Base-by-base conservation (phyloP, 2,113 vertebrate species). In the Monarcha castaneiventris region DNA sequence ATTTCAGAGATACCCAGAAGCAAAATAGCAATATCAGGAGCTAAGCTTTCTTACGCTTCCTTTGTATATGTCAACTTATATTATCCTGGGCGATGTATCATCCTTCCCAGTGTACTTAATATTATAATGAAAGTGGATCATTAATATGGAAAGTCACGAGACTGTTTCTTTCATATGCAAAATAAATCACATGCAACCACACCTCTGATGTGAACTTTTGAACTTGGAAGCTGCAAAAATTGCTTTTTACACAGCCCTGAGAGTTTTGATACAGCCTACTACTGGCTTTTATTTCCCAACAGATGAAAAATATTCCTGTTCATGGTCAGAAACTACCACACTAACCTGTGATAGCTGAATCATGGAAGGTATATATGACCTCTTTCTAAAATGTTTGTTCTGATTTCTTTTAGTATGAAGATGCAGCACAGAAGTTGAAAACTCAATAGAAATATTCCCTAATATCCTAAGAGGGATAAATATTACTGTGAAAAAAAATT, bases 1-100 rank as follows among this genome's bases (percentile, higher is more conserved):
- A 94, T 96, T 96, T 97, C 96, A 93, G 73, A 97, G 91, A 96
- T 94, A 97, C 97, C 96, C 94, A 92, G 95, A 87, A 97, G 84
- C 87, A 94, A 89, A 95, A 92, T 96, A 93, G 90, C 63, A 91
- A 37, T 82, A 91, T 92, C 69, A 87, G 80, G 87, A 84, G 85
- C 90, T 97, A 90, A 97, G 87, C 91, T 97, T 95, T 93, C 87
- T 95, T 97, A 96, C 11, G 69, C 86, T 94, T 94, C 81, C 95
- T 97, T 90, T 92, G 83, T 96, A 59, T 87, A 85, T 95, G 90
- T 93, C 96, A 96, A 78, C 26, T 97, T 96, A 79, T 56, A 93
- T 97, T 94, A 98, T 85, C 73, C 69, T 72, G 43, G 93, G 91
- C 0, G 2, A 90, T 96, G 83, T 80, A 87, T 95, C 67, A 95